phyloP scores from a whole-genome alignment of 2,113 vertebrate genomes.

The Phocoena phocoena region DNA sequence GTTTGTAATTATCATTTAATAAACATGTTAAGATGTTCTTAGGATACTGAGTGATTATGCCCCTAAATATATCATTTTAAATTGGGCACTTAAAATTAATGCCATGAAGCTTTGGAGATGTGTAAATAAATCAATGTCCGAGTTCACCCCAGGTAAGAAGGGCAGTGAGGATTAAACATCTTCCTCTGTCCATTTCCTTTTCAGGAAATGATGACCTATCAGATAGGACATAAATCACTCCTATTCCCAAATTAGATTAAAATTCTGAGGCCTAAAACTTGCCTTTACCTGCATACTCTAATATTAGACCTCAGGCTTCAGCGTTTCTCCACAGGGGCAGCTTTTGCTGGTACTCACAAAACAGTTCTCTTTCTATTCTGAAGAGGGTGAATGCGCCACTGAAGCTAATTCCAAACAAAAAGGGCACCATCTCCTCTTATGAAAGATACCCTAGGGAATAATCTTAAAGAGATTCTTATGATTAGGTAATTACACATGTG shows the following conservation, averaged over 20 bases:
- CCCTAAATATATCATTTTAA: constrained; percentile 59
- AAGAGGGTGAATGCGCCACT: neutral
- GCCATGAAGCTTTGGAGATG: neutral
- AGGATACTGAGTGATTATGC: constrained; percentile 29
- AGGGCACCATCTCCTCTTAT: neutral
- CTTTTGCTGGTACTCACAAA: neutral
- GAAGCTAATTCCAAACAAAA: neutral
- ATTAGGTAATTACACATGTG: neutral
- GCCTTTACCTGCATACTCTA: neutral
- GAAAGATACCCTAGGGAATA: neutral
- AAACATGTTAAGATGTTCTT: constrained; percentile 71
- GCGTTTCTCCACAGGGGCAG: neutral
- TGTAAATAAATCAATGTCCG: constrained; percentile 35
- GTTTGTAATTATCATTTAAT: constrained; percentile 75
- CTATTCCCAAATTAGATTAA: constrained; percentile 44
- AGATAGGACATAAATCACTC: neutral
- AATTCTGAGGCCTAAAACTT: constrained; percentile 18
- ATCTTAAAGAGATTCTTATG: neutral
- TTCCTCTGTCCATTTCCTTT: neutral
- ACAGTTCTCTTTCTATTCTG: neutral
- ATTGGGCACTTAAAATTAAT: constrained; percentile 46
- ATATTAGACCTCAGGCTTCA: neutral
- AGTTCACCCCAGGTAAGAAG: neutral
- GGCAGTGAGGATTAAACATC: neutral
- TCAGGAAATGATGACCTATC: constrained; percentile 48